A percentile compares a stretch with the other conserved stretches of the same genome.
phyloP scores from a whole-genome alignment of 1,140 invertebrate species.

The Globodera rostochiensis region DNA sequence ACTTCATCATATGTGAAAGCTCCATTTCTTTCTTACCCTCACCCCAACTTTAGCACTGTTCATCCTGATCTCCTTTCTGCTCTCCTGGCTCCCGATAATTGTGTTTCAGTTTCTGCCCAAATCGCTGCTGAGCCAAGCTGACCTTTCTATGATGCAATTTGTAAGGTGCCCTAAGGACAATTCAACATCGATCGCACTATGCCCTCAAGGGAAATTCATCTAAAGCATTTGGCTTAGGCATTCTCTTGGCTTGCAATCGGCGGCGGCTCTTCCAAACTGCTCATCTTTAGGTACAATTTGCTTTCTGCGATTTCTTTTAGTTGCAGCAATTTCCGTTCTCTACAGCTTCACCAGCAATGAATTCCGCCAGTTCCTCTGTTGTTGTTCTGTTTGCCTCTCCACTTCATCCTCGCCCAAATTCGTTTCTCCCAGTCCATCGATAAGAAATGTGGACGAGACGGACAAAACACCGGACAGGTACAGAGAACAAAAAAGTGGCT shows the following conservation, averaged over 20 bases:
- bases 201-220: not conserved
- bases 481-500: not conserved
- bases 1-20: constrained; percentile 23
- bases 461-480: not conserved
- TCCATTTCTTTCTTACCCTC: not conserved
- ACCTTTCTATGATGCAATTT: constrained; percentile 23
- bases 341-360: constrained; percentile 26
- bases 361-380: constrained; percentile 19
- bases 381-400: not conserved
- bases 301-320: not conserved
- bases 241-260: constrained; percentile 28
- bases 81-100: constrained; percentile 26
- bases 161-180: not conserved
- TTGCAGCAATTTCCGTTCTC: not conserved
- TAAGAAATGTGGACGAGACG: not conserved
- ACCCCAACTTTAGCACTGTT: constrained; percentile 11
- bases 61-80: constrained; percentile 24
- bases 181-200: not conserved
- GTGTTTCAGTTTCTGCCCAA: constrained; percentile 23
- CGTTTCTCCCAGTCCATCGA: not conserved
- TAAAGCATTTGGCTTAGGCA: constrained; percentile 16
- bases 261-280: constrained; percentile 31
- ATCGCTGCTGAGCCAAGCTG: constrained; percentile 3
- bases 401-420: not conserved
- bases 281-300: constrained; percentile 18